Evolutionary conservation across 2,888 invertebrate species (phyloP), one percentile per base, ranked within the genome.

Genomic region (Phalera bucephala): DNA sequence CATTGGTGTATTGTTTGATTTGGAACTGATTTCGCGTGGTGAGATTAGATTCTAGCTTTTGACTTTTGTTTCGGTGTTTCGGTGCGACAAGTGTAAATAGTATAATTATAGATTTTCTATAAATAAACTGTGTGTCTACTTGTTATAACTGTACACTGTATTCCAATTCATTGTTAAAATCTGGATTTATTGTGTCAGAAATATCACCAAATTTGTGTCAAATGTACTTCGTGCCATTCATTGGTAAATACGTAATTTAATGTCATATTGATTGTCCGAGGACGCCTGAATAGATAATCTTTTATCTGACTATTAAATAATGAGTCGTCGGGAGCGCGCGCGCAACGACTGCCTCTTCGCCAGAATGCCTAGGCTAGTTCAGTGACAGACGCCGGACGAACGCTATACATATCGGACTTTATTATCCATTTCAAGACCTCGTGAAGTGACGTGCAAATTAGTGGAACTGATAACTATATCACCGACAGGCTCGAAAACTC

Each of bases 271-370:
- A 71, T n/a, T n/a, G n/a, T n/a, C 77, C 72, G 84, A 79, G 79
- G 81, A 79, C 80, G 77, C 51, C 67, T 77, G 72, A 78, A 81
- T 80, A 83, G 84, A 85, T 87, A 82, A 86, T 87, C 82, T 83
- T 85, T 86, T 86, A 85, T 87, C 84, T 77, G 79, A 52, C 74
- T 80, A 84, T 85, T 87, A 81, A 86, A 80, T 87, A 86, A 85
- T 83, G 82, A 81, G 79, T 62, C 29, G 64, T 38, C 54, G 64
- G 49, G 57, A 42, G 28, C 49, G 39, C 52, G 59, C 62, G 66
- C 59, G 62, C 66, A 40, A 61, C 51, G 52, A 41, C 64, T 64
- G 61, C 46, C 76, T 74, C 62, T 72, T 54, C 44, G 52, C 53
- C 44, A 52, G 59, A 46, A 58, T 56, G 62, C 39, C 39, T 61